Evolutionary conservation across 2,797 vertebrate genomes (phyloP), one percentile per base, ranked within the genome.

Genomic region (Gastrophryne carolinensis): DNA sequence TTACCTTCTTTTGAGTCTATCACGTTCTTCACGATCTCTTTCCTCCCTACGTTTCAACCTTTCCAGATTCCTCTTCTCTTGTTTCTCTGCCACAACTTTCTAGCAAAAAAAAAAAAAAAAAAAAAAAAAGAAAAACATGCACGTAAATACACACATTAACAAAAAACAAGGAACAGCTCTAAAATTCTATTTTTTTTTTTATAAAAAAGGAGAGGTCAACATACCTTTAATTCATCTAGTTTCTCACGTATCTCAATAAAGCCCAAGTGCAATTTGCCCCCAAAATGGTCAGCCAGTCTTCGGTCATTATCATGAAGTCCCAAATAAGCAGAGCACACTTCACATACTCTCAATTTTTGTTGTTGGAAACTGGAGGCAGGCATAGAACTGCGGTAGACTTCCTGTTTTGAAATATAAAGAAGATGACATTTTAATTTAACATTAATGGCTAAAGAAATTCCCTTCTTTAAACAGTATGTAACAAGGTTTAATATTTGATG

Each of bases 241-340:
- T 99, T 99, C 87, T 99, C 97, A 41, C 97, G 92, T 84, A 99
- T 99, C 90, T 99, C 95, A 82, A 99, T 99, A 86, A 99, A 99
- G 80, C 97, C 97, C 72, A 99, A 87, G 84, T 99, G 97, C 41
- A 99, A 90, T 83, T 99, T 99, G 52, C 97, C 97, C n/a, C 97
- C 97, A 68, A 99, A 98, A 85, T 99, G 97, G 87, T 99, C 97
- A 15, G 97, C 97, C 69, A 99, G 91, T 67, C 97, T 91, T 1
- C 97, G 93, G 77, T 99, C 97, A 34, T 99, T 99, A 87, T 99
- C 97, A 63, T 99, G 97, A 75, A 99, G 95, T 78, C 97, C 97
- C 86, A 99, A 88, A 73, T 99, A 98, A 44, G 97, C 97, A 0
- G 96, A 98, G 84, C 97, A 99, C 41, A 99, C 97, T 85, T 99